Conservation (phyloP, 2,888 invertebrate genomes). For the Leptinotarsa rubiginosa region DNA sequence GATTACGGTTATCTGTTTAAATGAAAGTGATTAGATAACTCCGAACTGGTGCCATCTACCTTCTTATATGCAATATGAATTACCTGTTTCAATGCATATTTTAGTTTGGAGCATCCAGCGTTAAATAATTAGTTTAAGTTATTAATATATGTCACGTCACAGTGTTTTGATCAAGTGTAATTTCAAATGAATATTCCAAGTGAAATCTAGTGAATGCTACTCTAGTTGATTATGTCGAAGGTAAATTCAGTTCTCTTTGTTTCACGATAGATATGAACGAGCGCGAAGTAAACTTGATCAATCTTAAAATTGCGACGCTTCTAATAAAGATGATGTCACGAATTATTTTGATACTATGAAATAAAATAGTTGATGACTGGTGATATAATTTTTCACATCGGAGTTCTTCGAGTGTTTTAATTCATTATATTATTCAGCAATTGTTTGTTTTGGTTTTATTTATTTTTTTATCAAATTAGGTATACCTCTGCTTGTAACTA, state of each 20-base stretch:
- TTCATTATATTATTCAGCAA: neutral
- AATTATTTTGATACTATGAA: constrained; percentile 14
- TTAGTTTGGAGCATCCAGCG: constrained; percentile 17
- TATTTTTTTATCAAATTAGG: no score
- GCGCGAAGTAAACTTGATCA: neutral
- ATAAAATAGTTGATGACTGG: neutral
- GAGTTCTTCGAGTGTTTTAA: neutral
- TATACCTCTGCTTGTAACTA: no score
- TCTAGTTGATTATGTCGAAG: constrained; percentile 32
- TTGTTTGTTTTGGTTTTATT: neutral
- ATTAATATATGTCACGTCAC: constrained; percentile 5
- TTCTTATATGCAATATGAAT: constrained; percentile 11
- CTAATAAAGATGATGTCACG: constrained; percentile 33
- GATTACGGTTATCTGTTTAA: neutral
- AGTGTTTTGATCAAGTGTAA: constrained; percentile 5
- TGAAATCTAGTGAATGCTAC: constrained; percentile 3
- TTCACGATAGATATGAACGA: constrained; percentile 1
- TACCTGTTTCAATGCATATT: constrained; percentile 16
- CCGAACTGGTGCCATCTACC: constrained; percentile 1
- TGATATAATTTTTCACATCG: neutral
- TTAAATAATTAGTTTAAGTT: constrained; percentile 12
- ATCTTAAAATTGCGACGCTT: neutral
- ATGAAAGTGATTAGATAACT: constrained; percentile 13
- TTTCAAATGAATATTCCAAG: neutral
- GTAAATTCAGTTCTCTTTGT: constrained; percentile 18